Conservation (phyloP, 2,113 vertebrate genomes). For the Echinops telfairi region DNA sequence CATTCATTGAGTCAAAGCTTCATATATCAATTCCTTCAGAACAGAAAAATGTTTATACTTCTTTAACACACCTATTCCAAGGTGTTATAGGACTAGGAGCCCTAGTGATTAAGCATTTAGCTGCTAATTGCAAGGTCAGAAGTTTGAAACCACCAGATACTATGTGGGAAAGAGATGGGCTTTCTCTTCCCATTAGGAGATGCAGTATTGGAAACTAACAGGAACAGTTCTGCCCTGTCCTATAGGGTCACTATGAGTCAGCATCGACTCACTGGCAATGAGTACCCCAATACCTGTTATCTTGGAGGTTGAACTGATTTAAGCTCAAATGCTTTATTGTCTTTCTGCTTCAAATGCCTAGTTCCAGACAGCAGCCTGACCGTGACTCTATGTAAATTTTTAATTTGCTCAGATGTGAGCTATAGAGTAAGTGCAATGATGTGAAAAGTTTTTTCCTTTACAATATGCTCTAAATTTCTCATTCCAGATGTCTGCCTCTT, state of each 20-base stretch:
- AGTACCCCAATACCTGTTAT: neutral
- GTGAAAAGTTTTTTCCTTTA: slow-evolving; percentile 26
- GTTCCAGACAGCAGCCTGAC: neutral
- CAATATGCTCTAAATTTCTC: slow-evolving; percentile 62
- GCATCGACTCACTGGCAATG: too few relatives aligned
- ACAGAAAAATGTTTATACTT: neutral
- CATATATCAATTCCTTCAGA: neutral
- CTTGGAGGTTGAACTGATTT: neutral
- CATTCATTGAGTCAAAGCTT: neutral
- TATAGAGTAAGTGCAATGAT: slow-evolving; percentile 8
- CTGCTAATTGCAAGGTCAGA: too few relatives aligned
- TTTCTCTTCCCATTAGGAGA: too few relatives aligned
- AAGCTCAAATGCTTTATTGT: slow-evolving; percentile 12
- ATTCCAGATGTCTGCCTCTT: slow-evolving; percentile 69
- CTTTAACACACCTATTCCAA: neutral
- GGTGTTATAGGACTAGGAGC: too few relatives aligned
- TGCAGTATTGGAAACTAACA: too few relatives aligned
- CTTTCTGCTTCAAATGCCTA: neutral
- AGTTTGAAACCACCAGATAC: too few relatives aligned
- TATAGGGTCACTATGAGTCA: too few relatives aligned
- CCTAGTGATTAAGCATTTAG: too few relatives aligned
- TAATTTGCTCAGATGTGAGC: slow-evolving; percentile 32
- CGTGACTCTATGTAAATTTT: slow-evolving; percentile 24
- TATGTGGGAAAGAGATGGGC: too few relatives aligned
- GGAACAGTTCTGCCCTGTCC: too few relatives aligned